A percentile compares a stretch with the other conserved stretches of the same genome.
Evolutionary conservation across 2,888 invertebrate genomes (phyloP).

Genomic region (Drosophila nigritarsus): DNA sequence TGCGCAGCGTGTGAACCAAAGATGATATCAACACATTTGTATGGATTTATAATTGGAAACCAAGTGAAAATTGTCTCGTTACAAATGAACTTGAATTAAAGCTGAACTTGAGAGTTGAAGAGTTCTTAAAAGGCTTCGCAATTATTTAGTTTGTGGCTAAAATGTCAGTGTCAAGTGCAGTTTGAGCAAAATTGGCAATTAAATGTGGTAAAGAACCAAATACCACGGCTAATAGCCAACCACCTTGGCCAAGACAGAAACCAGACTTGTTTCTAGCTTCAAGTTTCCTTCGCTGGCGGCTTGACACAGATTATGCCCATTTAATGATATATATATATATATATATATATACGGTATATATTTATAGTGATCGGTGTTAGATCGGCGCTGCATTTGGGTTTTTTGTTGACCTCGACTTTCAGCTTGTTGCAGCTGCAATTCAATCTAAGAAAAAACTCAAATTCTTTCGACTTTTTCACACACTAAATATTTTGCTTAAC

Average conservation of each 20-base stretch:
- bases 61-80: constrained; percentile 24
- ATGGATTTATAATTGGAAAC: constrained; percentile 47
- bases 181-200: constrained; percentile 49
- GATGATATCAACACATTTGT: constrained; percentile 15
- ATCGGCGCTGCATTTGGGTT: constrained; percentile 67
- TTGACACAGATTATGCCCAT: constrained; percentile 67
- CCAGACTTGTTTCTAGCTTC: constrained; percentile 63
- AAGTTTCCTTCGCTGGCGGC: constrained; percentile 75
- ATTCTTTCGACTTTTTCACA: constrained; percentile 54
- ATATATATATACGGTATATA: constrained; percentile 1
- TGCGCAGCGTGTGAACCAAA: constrained; percentile 51
- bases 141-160: constrained; percentile 40
- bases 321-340: neutral
- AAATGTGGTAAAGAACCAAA: constrained; percentile 70
- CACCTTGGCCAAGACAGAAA: constrained; percentile 47
- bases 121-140: constrained; percentile 44
- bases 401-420: constrained; percentile 75
- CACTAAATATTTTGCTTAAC: constrained; percentile 27
- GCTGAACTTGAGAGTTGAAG: neutral
- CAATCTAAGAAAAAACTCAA: constrained; percentile 18
- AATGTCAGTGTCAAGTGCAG: constrained; percentile 73
- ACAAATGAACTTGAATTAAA: constrained; percentile 58
- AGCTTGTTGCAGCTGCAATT: constrained; percentile 36
- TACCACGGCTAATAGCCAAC: constrained; percentile 39
- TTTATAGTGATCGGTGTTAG: constrained; percentile 58